These are phyloP conservation scores for Rutilus rutilus DNA, from an alignment of 2,113 vertebrate species.

Conservation along the genomic window DNA sequence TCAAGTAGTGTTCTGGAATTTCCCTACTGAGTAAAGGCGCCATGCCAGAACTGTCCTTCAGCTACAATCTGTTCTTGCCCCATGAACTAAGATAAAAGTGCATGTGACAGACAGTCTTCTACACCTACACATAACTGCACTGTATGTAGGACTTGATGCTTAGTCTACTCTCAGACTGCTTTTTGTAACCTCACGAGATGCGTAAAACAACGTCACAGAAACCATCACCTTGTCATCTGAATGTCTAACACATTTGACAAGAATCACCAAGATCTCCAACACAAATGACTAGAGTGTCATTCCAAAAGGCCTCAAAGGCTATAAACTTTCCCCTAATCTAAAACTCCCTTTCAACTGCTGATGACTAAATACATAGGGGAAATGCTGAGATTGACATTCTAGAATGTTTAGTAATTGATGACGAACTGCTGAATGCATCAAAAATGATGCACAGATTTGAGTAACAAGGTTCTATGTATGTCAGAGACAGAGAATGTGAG, in stretches of 20 bases:
- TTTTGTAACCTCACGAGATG: not conserved
- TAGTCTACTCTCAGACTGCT: not conserved
- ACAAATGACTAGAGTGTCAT: conserved; percentile 9
- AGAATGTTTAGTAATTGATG: not conserved
- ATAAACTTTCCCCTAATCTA: conserved; percentile 16
- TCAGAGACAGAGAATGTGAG: not conserved
- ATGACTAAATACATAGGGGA: not conserved
- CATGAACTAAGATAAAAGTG: not conserved
- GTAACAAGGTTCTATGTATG: not conserved
- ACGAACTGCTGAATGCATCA: not conserved
- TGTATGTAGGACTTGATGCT: not conserved
- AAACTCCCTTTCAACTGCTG: conserved; percentile 40
- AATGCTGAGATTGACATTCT: not conserved
- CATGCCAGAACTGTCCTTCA: conserved; percentile 38
- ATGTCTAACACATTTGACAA: not conserved
- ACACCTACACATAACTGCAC: conserved; percentile 1
- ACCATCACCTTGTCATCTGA: not conserved
- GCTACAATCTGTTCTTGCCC: conserved; percentile 28
- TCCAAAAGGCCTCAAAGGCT: not conserved
- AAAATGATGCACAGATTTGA: not conserved
- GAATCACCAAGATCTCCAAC: not conserved
- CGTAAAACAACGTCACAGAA: not conserved
- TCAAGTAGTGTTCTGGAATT: conserved; percentile 44
- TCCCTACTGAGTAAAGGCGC: conserved; percentile 42
- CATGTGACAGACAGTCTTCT: not conserved